Evolutionary conservation across 2,113 vertebrate genomes (phyloP).

Genomic region (Azemiops feae): DNA sequence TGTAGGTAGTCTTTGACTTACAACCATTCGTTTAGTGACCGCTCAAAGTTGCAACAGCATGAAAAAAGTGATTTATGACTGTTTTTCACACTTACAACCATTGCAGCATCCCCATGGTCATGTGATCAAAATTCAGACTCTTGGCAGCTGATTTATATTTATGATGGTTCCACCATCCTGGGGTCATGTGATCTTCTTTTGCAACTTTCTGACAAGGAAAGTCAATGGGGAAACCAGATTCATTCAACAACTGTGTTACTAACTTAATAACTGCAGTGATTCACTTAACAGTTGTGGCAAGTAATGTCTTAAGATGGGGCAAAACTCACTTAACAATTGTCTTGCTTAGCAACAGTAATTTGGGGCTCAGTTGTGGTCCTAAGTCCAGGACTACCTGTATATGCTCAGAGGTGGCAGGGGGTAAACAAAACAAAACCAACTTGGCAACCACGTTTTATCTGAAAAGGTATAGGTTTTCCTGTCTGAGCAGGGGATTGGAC

Average conservation of each 20-base stretch:
- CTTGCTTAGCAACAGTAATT: not conserved
- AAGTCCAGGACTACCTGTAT: not conserved
- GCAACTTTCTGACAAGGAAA: not conserved
- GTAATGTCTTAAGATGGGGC: not conserved
- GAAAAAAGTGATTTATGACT: not conserved
- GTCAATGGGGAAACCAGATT: not conserved
- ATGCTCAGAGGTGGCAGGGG: not conserved
- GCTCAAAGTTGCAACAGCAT: not conserved
- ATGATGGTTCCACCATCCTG: too few species aligned
- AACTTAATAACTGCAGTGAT: not conserved
- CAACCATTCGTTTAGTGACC: not conserved
- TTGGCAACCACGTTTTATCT: not conserved
- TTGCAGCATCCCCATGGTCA: not conserved
- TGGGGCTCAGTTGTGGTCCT: not conserved
- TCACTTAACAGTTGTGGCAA: not conserved
- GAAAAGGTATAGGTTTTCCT: not conserved
- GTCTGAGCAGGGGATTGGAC: not conserved
- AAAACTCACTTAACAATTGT: not conserved
- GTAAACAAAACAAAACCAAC: not conserved
- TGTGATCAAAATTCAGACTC: not conserved
- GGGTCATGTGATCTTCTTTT: not conserved
- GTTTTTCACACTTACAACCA: not conserved
- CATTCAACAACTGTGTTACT: not conserved
- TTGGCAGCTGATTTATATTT: too few species aligned
- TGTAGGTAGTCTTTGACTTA: not conserved